These are phyloP conservation scores for Leucoraja ocellata DNA, from an alignment of 2,797 vertebrate species.

Conservation along the genomic window DNA sequence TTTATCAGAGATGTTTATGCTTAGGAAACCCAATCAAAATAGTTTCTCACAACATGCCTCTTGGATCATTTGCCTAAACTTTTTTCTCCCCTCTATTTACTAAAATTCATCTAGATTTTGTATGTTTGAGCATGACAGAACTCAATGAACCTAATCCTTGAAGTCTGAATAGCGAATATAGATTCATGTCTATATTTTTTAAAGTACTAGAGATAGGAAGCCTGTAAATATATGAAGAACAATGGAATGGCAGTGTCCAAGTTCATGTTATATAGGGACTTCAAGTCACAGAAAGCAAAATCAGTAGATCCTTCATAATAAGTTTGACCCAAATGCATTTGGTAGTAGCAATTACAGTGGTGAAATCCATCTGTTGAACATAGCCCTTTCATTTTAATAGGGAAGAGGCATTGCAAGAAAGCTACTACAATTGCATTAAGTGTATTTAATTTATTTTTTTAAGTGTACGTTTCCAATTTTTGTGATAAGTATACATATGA, in stretches of 20 bases:
- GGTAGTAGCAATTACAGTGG: no score
- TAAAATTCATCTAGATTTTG: no score
- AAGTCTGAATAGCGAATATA: not conserved
- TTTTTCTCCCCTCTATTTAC: no score
- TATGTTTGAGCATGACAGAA: not conserved
- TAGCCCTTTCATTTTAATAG: no score
- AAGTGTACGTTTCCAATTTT: not conserved
- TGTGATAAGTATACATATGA: not conserved
- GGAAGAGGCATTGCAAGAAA: no score
- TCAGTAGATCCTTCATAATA: not conserved
- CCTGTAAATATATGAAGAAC: not conserved
- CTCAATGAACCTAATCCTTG: not conserved
- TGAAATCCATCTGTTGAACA: no score
- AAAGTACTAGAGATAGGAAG: not conserved
- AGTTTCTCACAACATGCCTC: no score
- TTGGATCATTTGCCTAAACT: no score
- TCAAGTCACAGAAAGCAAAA: not conserved
- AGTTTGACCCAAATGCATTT: not conserved
- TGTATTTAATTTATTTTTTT: no score
- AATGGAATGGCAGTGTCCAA: not conserved
- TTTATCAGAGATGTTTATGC: no score
- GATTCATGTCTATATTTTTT: not conserved
- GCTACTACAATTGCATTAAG: no score
- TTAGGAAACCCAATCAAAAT: no score
- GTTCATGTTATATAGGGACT: not conserved